Evolutionary conservation across 2,888 invertebrate species (phyloP).

Genomic region (Agrochola litura): DNA sequence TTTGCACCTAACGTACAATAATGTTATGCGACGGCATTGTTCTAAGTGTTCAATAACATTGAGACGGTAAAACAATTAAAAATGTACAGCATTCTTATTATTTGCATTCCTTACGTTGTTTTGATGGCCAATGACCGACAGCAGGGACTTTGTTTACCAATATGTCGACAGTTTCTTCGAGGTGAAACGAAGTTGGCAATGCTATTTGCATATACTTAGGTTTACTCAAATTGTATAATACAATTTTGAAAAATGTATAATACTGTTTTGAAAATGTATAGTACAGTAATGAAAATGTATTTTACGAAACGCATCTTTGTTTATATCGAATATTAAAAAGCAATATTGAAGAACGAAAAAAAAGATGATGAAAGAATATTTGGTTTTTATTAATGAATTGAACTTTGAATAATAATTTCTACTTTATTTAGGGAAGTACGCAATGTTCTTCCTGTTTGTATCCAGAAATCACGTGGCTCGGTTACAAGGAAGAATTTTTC

Average conservation of each 20-base stretch:
- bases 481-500: slow-evolving; percentile 14
- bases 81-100: slow-evolving; percentile 18
- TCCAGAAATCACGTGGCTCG: background rate
- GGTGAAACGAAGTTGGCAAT: background rate
- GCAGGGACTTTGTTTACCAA: slow-evolving; percentile 42
- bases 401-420: background rate
- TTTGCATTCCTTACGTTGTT: slow-evolving; percentile 32
- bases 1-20: background rate
- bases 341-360: background rate
- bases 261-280: background rate
- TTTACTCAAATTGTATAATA: background rate
- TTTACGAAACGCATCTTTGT: background rate
- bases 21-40: slow-evolving; percentile 26
- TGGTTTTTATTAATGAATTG: background rate
- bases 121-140: slow-evolving; percentile 7
- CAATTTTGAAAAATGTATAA: background rate
- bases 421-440: background rate
- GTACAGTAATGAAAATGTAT: background rate
- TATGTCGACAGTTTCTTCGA: background rate
- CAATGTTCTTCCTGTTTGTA: background rate
- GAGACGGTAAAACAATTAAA: slow-evolving; percentile 31
- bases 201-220: background rate
- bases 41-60: slow-evolving; percentile 24
- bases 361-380: background rate
- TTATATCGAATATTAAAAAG: background rate